Evolutionary conservation across 2,797 vertebrate genomes (phyloP), one percentile per base, ranked within the genome.

Genomic region (Platalea minor): DNA sequence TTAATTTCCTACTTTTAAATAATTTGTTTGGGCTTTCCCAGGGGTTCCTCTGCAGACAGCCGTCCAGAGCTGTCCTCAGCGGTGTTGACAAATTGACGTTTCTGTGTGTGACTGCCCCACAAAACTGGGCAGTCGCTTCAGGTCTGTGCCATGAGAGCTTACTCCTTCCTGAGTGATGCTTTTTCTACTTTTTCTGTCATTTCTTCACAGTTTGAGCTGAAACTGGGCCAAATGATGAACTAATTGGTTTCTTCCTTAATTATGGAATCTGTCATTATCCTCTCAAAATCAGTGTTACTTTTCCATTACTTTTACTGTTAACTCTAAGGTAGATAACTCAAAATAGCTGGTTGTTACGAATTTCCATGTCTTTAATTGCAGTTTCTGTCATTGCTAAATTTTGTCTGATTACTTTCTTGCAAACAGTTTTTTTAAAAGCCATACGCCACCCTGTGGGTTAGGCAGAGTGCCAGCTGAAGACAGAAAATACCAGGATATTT

Each of bases 261-360:
- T 95, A 79, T 5, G 23, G 63, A 84, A 35, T 41, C 46, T 87
- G 57, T 93, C 26, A 88, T 93, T 95, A 94, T 86, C 92, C 92
- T 84, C 88, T 97, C 50, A 73, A 63, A 95, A 84, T 53, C 80
- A 65, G 54, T n/a, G 35, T 43, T 75, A 50, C 85, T 90, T 81
- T 88, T 18, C 37, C 74, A 43, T 72, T 68, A 12, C 72, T 94
- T 79, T 46, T 70, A 13, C 72, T 95, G 73, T 45, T 74, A 86
- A 88, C 48, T 76, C 33, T 26, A 9, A 79, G 85, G 77, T 78
- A 65, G 69, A 69, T 86, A 77, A 78, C 69, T 93, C 83, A 50
- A 29, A 96, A 73, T 57, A 73, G 50, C 46, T 87, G 80, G 41
- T 85, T 90, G 64, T 35, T 74, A 50, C 41, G 57, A 2, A 74